These are phyloP conservation scores for Trachurus trachurus DNA, from an alignment of 2,797 vertebrate species.

Conservation along the genomic window DNA sequence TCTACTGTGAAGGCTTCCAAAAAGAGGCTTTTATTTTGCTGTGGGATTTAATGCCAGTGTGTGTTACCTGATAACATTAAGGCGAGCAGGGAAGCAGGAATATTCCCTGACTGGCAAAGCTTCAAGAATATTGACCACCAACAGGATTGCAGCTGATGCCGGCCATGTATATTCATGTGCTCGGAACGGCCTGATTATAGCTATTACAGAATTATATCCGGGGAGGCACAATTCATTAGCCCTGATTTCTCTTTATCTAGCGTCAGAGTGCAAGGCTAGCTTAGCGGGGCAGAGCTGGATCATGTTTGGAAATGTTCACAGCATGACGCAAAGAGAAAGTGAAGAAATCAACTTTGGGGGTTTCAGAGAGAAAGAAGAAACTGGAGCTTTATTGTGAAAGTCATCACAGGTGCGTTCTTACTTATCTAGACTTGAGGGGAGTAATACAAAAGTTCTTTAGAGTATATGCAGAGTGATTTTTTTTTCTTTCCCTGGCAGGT, in stretches of 20 bases:
- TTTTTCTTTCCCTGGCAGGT: constrained; percentile 64
- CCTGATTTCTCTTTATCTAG: constrained; percentile 82
- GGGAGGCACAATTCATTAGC: constrained; percentile 85
- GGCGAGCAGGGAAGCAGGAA: constrained; percentile 77
- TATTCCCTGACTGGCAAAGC: constrained; percentile 82
- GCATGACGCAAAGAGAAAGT: constrained; percentile 40
- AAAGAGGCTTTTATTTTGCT: constrained; percentile 86
- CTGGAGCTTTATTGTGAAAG: constrained; percentile 18
- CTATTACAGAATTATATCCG: constrained; percentile 86
- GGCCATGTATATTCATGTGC: constrained; percentile 83
- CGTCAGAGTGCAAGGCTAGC: constrained; percentile 71
- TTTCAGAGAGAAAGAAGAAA: constrained; percentile 7
- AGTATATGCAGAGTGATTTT: constrained; percentile 48
- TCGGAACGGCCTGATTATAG: constrained; percentile 82
- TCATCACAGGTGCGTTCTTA: constrained; percentile 27
- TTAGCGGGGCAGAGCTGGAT: constrained; percentile 56
- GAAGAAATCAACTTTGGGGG: constrained; percentile 6
- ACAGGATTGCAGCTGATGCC: constrained; percentile 85
- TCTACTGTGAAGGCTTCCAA: constrained; percentile 85
- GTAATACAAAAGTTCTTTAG: constrained; percentile 43
- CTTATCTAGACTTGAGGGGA: constrained; percentile 29
- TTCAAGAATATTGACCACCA: constrained; percentile 89
- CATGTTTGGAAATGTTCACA: constrained; percentile 37
- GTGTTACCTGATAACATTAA: constrained; percentile 91
- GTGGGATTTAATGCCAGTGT: constrained; percentile 89